These are phyloP conservation scores for Cryptocheilus praepositus DNA, from an alignment of 2,888 invertebrate genomes.

Conservation along the genomic window DNA sequence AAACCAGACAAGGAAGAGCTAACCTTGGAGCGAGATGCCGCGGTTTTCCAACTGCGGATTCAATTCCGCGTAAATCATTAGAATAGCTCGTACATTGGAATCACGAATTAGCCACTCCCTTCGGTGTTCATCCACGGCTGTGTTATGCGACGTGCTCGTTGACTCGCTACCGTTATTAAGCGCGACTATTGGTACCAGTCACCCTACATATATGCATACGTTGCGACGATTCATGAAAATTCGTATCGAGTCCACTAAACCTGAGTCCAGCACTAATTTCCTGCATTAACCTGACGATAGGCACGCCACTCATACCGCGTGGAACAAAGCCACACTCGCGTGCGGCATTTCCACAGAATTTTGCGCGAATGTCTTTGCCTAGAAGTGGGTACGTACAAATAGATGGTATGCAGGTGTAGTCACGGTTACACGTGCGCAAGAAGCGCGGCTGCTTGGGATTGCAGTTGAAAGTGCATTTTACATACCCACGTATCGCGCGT, in stretches of 20 bases:
- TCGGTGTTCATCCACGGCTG: neutral
- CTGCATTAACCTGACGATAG: too few relatives aligned
- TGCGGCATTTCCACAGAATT: constrained; percentile 1
- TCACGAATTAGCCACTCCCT: neutral
- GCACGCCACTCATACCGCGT: too few relatives aligned
- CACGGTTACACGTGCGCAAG: neutral
- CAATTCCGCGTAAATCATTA: neutral
- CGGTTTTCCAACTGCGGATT: constrained; percentile 15
- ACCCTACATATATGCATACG: too few relatives aligned
- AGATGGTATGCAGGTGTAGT: neutral
- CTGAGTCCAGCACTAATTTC: too few relatives aligned
- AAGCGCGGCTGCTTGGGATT: neutral
- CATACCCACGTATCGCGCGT: constrained; percentile 7
- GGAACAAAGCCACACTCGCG: neutral
- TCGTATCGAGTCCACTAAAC: too few relatives aligned
- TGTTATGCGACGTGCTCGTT: neutral
- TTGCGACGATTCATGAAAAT: too few relatives aligned
- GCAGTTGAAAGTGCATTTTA: constrained; percentile 3
- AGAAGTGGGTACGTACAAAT: neutral
- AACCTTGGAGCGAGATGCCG: constrained; percentile 20
- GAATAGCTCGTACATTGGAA: neutral
- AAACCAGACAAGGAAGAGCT: constrained; percentile 33
- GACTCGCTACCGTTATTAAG: too few relatives aligned
- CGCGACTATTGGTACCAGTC: too few relatives aligned
- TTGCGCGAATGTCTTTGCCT: neutral